phyloP scores from a whole-genome alignment of 2,113 vertebrate species.

The Petroica traversi region DNA sequence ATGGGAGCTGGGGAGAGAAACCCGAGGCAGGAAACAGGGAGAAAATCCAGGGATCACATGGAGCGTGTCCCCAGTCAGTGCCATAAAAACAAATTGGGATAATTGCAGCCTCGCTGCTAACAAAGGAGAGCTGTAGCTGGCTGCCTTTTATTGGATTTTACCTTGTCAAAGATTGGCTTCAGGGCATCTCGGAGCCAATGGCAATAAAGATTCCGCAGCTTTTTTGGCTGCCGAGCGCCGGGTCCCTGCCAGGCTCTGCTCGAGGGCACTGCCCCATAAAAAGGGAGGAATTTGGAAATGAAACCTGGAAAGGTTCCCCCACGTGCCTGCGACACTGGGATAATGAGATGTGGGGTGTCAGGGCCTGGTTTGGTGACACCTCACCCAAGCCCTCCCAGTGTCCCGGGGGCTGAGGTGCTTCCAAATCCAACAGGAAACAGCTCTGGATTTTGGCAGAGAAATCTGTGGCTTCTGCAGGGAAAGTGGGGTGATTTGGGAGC shows the following conservation, averaged over 20 bases:
- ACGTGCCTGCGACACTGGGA: not conserved
- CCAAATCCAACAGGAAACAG: not conserved
- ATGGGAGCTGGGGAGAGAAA: not conserved
- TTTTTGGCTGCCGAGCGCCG: not conserved
- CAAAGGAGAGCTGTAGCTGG: not conserved
- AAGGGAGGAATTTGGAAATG: constrained; percentile 23
- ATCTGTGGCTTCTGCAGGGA: not conserved
- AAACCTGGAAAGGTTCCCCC: constrained; percentile 2
- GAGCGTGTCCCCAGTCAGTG: not conserved
- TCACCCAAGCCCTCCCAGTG: not conserved
- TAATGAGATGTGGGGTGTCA: not conserved
- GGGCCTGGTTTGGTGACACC: not conserved
- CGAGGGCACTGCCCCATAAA: constrained; percentile 14
- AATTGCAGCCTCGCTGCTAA: constrained; percentile 25
- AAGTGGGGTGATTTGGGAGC: not conserved
- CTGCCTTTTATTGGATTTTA: constrained; percentile 34
- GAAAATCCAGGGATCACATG: not conserved
- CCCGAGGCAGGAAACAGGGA: not conserved
- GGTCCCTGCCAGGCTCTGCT: not conserved
- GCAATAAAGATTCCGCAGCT: constrained; percentile 23
- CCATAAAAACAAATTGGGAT: not conserved
- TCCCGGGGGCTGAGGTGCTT: not conserved
- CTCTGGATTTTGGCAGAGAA: not conserved
- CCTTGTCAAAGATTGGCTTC: constrained; percentile 35
- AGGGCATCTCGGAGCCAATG: constrained; percentile 1